These are phyloP conservation scores for Unio delphinus DNA, from an alignment of 2,888 invertebrate genomes.

Conservation along the genomic window DNA sequence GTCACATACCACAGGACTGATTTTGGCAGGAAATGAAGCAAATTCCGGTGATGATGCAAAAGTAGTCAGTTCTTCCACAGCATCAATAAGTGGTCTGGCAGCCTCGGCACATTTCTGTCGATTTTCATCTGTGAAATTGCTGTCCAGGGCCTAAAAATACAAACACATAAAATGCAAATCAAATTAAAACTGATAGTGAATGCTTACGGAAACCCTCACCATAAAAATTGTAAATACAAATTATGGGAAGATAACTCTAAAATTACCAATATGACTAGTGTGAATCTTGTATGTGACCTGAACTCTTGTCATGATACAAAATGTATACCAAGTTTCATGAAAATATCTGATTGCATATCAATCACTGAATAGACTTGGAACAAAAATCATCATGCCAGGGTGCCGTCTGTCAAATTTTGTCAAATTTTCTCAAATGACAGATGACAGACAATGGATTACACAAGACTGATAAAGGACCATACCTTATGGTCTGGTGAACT, in stretches of 20 bases:
- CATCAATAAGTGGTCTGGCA: constrained; percentile 88
- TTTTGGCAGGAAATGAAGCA: constrained; percentile 90
- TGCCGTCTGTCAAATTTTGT: too few species aligned
- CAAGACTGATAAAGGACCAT: too few species aligned
- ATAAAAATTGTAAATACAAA: neutral
- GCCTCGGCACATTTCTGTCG: constrained; percentile 75
- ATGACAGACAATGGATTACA: too few species aligned
- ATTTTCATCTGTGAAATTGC: constrained; percentile 83
- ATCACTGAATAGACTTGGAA: too few species aligned
- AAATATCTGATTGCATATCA: too few species aligned
- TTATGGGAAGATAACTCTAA: neutral
- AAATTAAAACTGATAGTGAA: neutral
- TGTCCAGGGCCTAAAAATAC: constrained; percentile 76
- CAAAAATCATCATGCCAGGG: too few species aligned
- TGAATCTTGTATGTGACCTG: too few species aligned
- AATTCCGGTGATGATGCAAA: constrained; percentile 97
- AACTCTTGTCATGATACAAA: too few species aligned
- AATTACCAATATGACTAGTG: too few species aligned
- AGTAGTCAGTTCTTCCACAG: constrained; percentile 91
- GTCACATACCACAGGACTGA: constrained; percentile 80
- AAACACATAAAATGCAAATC: constrained; percentile 16
- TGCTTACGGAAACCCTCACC: neutral
- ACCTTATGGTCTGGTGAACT: too few species aligned
- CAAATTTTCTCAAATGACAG: too few species aligned
- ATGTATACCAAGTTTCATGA: too few species aligned